These are phyloP conservation scores for Calidris pygmaea DNA, from an alignment of 2,113 vertebrate genomes.

Conservation along the genomic window DNA sequence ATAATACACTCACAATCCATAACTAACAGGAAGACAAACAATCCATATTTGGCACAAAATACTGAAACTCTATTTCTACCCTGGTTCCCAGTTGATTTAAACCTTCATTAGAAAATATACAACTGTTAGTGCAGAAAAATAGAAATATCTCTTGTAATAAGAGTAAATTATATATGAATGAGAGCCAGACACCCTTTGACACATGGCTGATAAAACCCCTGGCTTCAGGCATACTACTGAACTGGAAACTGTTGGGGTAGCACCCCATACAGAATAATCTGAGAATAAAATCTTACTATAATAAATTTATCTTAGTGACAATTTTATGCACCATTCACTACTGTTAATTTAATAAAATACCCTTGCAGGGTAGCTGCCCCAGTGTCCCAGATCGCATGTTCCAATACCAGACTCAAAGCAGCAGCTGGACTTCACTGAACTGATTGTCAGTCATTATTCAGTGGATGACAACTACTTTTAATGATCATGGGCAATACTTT, in stretches of 20 bases:
- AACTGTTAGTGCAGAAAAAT: conserved; percentile 52
- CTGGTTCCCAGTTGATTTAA: conserved; percentile 61
- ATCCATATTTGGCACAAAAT: conserved; percentile 45
- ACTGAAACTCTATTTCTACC: conserved; percentile 40
- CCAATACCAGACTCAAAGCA: background rate
- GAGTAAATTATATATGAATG: conserved; percentile 51
- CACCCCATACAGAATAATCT: conserved; percentile 43
- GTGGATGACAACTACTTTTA: background rate
- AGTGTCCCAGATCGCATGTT: conserved; percentile 15
- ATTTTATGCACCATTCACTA: conserved; percentile 63
- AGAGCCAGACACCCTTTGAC: conserved; percentile 58
- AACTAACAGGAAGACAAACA: conserved; percentile 55
- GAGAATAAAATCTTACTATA: conserved; percentile 21
- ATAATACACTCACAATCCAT: conserved; percentile 35
- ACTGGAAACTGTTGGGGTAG: conserved; percentile 55
- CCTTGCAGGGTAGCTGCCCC: conserved; percentile 38
- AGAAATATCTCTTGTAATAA: conserved; percentile 44
- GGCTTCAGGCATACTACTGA: conserved; percentile 47
- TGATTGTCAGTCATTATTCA: conserved; percentile 9
- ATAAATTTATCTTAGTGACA: conserved; percentile 59
- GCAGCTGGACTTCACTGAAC: conserved; percentile 47
- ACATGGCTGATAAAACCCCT: conserved; percentile 31
- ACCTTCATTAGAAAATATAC: conserved; percentile 63
- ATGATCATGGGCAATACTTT: background rate
- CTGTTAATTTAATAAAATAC: conserved; percentile 61